These are phyloP conservation scores for Hyles lineata DNA, from an alignment of 2,888 invertebrate species.

Conservation along the genomic window DNA sequence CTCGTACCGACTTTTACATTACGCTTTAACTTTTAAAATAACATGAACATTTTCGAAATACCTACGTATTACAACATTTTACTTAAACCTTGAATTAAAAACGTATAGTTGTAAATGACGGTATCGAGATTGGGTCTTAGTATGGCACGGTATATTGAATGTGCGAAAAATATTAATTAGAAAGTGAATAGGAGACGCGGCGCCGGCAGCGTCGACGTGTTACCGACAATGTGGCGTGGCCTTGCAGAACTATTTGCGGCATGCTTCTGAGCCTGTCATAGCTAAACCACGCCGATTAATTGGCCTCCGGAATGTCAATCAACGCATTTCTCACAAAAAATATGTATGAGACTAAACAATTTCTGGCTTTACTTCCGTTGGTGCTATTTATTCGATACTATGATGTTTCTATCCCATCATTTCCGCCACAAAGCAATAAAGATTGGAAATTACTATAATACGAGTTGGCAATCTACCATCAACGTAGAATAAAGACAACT, in stretches of 20 bases:
- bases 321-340: slow-evolving; percentile 57
- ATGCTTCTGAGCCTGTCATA: slow-evolving; percentile 55
- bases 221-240: slow-evolving; percentile 66
- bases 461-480: slow-evolving; percentile 1
- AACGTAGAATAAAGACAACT: background rate
- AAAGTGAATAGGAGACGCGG: slow-evolving; percentile 39
- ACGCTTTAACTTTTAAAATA: background rate
- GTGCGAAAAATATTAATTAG: background rate
- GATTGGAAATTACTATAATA: background rate
- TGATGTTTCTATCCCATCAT: background rate
- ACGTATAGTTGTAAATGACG: background rate
- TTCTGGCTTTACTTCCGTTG: background rate
- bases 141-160: background rate
- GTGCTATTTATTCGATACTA: background rate
- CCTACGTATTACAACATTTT: background rate
- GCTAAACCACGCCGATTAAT: slow-evolving; percentile 60
- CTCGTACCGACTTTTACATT: background rate
- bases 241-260: slow-evolving; percentile 78
- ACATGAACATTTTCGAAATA: background rate
- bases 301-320: slow-evolving; percentile 70
- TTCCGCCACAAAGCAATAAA: background rate
- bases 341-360: background rate
- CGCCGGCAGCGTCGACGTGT: slow-evolving; percentile 56
- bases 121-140: background rate
- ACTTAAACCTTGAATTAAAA: background rate